Evolutionary conservation across 1,140 invertebrate species (phyloP).

Genomic region (Neotoxoptera formosana): DNA sequence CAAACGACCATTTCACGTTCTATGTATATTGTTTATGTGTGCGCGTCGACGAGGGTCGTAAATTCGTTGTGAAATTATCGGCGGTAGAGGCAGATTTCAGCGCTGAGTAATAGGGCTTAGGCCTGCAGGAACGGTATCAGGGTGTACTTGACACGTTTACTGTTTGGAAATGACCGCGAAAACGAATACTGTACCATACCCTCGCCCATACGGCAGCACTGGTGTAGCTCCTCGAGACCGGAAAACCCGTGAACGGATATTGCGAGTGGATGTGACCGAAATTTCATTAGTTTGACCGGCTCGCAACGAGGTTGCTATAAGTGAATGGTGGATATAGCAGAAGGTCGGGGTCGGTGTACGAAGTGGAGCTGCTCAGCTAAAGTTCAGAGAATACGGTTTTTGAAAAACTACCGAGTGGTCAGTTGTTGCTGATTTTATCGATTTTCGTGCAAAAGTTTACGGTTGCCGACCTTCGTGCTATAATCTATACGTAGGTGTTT

Average conservation of each 20-base stretch:
- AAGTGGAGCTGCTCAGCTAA: neutral
- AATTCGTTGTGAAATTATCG: conserved; percentile 32
- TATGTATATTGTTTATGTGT: neutral
- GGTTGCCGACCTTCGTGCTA: neutral
- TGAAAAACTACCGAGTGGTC: neutral
- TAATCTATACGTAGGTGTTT: neutral
- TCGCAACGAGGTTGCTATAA: neutral
- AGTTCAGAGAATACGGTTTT: neutral
- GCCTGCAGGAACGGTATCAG: conserved; percentile 17
- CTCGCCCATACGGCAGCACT: neutral
- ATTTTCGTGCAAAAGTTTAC: neutral
- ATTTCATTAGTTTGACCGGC: conserved; percentile 27
- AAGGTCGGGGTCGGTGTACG: neutral
- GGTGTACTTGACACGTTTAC: conserved; percentile 48
- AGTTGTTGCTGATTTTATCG: neutral
- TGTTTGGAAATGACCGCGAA: conserved; percentile 24
- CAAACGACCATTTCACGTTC: neutral
- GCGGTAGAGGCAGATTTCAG: neutral
- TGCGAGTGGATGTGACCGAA: neutral
- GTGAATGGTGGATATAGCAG: neutral
- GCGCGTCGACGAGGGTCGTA: conserved; percentile 1
- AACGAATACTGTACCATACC: neutral
- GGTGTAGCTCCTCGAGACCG: neutral
- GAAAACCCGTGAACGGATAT: neutral
- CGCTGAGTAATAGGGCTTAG: neutral